phyloP scores from a whole-genome alignment of 2,797 vertebrate genomes.

The Staurois parvus region DNA sequence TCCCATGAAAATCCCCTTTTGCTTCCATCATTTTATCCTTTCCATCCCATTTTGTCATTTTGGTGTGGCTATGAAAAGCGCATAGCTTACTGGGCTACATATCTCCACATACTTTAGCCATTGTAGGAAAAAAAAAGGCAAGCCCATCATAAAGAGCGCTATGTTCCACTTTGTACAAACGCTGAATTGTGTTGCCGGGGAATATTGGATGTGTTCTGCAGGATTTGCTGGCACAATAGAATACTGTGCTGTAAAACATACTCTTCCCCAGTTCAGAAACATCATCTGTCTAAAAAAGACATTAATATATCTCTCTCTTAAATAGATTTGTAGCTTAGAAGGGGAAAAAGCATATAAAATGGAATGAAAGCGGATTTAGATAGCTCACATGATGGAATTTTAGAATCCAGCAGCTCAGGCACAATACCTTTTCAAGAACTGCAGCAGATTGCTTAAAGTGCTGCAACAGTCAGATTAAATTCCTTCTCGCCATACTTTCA shows the following conservation, averaged over 20 bases:
- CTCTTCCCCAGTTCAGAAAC: slow-evolving; percentile 36
- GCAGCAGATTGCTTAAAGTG: slow-evolving; percentile 56
- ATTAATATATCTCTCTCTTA: slow-evolving; percentile 47
- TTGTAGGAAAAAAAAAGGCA: background rate
- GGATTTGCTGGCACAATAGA: slow-evolving; percentile 46
- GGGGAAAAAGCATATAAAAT: slow-evolving; percentile 26
- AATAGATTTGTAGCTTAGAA: slow-evolving; percentile 60
- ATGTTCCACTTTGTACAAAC: slow-evolving; percentile 12
- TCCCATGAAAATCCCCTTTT: background rate
- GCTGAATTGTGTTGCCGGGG: background rate
- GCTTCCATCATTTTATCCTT: background rate
- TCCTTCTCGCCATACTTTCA: slow-evolving; percentile 14
- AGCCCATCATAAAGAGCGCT: background rate
- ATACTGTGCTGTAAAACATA: slow-evolving; percentile 43
- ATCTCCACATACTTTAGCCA: background rate
- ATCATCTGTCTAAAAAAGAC: slow-evolving; percentile 57
- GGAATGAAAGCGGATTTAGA: slow-evolving; percentile 60
- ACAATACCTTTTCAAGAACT: slow-evolving; percentile 53
- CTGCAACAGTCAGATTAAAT: slow-evolving; percentile 48
- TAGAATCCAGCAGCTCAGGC: slow-evolving; percentile 28
- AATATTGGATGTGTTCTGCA: slow-evolving; percentile 22
- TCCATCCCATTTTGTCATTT: background rate
- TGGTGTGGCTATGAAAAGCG: background rate
- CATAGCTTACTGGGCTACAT: background rate
- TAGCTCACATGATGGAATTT: slow-evolving; percentile 49